These are phyloP conservation scores for Sphaerophoria rueppellii DNA, from an alignment of 2,888 invertebrate species.

Conservation along the genomic window DNA sequence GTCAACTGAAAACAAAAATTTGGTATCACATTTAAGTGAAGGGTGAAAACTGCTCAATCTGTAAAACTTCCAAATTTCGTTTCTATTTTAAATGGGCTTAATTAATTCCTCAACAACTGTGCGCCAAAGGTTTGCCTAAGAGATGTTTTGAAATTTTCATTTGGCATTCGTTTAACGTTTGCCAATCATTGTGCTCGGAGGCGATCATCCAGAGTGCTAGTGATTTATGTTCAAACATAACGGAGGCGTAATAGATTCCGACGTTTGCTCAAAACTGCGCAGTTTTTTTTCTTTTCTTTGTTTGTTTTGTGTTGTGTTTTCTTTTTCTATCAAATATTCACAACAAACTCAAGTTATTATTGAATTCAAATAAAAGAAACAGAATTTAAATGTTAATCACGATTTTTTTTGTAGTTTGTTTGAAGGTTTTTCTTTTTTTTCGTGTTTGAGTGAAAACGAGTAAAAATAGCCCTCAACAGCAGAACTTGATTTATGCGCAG, in stretches of 20 bases:
- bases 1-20: no score
- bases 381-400: constrained; percentile 39
- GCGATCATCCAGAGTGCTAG: constrained; percentile 21
- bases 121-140: neutral
- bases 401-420: constrained; percentile 48
- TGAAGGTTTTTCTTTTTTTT: constrained; percentile 56
- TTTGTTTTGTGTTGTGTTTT: constrained; percentile 1
- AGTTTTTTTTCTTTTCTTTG: constrained; percentile 38
- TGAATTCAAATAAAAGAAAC: constrained; percentile 14
- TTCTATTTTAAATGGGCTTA: constrained; percentile 18
- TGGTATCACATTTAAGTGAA: no score
- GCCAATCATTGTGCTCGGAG: constrained; percentile 23
- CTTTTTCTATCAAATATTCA: constrained; percentile 8
- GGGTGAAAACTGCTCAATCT: no score
- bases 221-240: constrained; percentile 53
- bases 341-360: constrained; percentile 34
- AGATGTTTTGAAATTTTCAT: constrained; percentile 46
- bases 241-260: constrained; percentile 49
- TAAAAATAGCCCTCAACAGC: neutral
- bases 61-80: neutral
- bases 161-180: constrained; percentile 12
- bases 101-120: constrained; percentile 35
- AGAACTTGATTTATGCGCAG: constrained; percentile 21
- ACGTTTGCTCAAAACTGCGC: constrained; percentile 53
- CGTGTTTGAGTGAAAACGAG: constrained; percentile 9